phyloP scores from a whole-genome alignment of 2,888 invertebrate genomes.

The Temnothorax unifasciatus region DNA sequence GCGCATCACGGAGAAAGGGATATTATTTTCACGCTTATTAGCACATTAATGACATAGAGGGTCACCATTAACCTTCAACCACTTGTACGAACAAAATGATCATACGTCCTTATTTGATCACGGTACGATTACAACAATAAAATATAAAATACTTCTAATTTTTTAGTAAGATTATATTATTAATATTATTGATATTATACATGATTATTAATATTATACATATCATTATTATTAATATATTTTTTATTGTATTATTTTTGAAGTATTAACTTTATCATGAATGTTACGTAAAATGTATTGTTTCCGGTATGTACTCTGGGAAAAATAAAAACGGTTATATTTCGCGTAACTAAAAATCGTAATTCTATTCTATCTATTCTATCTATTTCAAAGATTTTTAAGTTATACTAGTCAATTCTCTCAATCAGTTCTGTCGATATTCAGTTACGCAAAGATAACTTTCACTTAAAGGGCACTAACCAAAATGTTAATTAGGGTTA shows the following conservation, averaged over 20 bases:
- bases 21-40: conserved; percentile 2
- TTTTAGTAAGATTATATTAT: background rate
- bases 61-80: background rate
- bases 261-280: background rate
- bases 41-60: background rate
- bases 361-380: too few relatives aligned
- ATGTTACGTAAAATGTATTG: background rate
- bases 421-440: too few relatives aligned
- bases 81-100: background rate
- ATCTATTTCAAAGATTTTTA: too few relatives aligned
- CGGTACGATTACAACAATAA: background rate
- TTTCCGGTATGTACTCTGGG: background rate
- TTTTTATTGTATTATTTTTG: background rate
- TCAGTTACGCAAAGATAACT: too few relatives aligned
- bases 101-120: background rate
- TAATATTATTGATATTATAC: background rate
- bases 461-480: too few relatives aligned
- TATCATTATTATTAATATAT: background rate
- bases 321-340: too few relatives aligned
- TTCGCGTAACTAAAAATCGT: too few relatives aligned
- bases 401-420: too few relatives aligned
- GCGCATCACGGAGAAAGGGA: background rate
- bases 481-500: too few relatives aligned
- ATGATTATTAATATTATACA: background rate
- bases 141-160: background rate